phyloP scores from a whole-genome alignment of 2,113 vertebrate species.

The Mus pahari region DNA sequence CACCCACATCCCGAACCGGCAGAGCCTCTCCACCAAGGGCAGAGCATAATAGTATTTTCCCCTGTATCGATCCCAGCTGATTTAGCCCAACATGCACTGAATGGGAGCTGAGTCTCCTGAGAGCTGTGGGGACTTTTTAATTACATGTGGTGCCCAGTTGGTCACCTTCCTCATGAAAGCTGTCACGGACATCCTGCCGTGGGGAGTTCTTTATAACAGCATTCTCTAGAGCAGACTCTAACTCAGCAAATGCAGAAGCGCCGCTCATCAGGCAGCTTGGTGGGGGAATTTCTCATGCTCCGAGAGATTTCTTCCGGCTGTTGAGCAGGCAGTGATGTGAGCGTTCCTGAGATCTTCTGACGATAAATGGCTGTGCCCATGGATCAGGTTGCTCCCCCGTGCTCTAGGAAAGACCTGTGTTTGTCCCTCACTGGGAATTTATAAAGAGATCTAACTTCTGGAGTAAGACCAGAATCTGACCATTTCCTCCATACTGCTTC shows the following conservation, averaged over 20 bases:
- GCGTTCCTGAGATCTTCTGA: constrained; percentile 44
- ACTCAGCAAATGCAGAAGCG: constrained; percentile 52
- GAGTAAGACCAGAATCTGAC: not conserved
- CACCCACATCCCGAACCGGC: not conserved
- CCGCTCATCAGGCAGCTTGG: not conserved
- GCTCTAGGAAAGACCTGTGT: not conserved
- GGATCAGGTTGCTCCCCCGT: not conserved
- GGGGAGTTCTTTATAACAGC: constrained; percentile 6
- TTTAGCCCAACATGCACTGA: not conserved
- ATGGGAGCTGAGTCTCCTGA: not conserved
- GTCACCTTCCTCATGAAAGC: constrained; percentile 45
- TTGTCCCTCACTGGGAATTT: not conserved
- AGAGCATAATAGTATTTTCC: constrained; percentile 43
- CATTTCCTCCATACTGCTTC: not conserved
- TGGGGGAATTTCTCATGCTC: constrained; percentile 4
- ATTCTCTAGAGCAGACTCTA: constrained; percentile 51
- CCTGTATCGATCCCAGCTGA: constrained; percentile 62
- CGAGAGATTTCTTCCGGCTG: constrained; percentile 31
- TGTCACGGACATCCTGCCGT: not conserved
- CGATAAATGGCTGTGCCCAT: not conserved
- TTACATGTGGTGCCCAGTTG: constrained; percentile 48
- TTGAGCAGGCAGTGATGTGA: not conserved
- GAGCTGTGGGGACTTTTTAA: not conserved
- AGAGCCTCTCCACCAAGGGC: not conserved
- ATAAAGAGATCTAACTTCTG: not conserved